These are phyloP conservation scores for Arvicanthis niloticus DNA, from an alignment of 2,113 vertebrate genomes.

Conservation along the genomic window DNA sequence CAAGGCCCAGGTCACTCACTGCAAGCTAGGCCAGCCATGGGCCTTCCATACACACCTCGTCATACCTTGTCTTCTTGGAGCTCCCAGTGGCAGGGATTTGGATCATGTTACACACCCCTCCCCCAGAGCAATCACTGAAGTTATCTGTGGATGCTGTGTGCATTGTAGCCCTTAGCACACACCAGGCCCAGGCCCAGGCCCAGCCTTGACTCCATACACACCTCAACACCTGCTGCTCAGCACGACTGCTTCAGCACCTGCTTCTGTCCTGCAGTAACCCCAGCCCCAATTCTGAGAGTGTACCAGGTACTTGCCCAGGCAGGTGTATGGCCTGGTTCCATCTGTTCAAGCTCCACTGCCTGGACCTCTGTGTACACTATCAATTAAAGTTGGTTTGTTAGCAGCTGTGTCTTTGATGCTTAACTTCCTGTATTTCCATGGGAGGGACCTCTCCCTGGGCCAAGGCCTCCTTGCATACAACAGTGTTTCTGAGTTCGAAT, in stretches of 20 bases:
- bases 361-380: slow-evolving; percentile 48
- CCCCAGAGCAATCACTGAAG: neutral
- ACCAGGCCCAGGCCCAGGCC: neutral
- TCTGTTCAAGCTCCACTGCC: accelerated
- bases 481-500: neutral
- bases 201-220: neutral
- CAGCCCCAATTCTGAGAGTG: neutral
- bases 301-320: neutral
- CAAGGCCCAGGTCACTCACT: neutral
- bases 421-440: neutral
- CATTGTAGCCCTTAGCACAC: accelerated
- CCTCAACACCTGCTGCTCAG: neutral
- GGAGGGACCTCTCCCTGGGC: neutral
- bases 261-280: neutral
- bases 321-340: neutral
- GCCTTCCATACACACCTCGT: neutral
- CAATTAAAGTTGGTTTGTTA: slow-evolving; percentile 81
- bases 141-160: neutral
- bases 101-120: neutral
- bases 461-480: accelerated
- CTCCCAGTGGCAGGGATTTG: neutral
- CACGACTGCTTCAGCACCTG: neutral
- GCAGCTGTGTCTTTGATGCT: neutral
- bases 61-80: neutral
- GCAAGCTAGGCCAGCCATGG: neutral